Percentiles rank a stretch among this genome's conserved stretches.
Conservation (phyloP, 92 coral and sea anemone species). For the Virgularia gustaviana region DNA sequence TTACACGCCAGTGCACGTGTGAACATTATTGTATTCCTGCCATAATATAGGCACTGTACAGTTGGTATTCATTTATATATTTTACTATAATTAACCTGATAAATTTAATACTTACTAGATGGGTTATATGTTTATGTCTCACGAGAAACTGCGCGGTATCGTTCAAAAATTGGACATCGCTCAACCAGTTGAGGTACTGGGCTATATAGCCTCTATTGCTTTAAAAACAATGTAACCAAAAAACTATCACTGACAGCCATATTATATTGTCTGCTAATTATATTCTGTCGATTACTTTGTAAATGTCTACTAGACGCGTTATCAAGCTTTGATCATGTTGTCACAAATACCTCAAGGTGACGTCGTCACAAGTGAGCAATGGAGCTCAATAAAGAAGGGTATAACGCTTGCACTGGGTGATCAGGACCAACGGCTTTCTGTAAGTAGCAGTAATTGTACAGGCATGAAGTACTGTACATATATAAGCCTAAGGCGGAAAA, state of each 20-base stretch:
- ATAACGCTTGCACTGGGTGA: slow-evolving; percentile 83
- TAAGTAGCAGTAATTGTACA: no score
- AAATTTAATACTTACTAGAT: slow-evolving; percentile 56
- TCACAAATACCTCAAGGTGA: slow-evolving; percentile 93
- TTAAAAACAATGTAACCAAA: no score
- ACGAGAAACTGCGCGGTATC: slow-evolving; percentile 80
- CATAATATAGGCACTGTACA: no score
- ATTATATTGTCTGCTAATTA: no score
- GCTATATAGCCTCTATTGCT: no score
- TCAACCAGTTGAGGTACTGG: slow-evolving; percentile 72
- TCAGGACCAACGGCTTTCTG: slow-evolving; percentile 82
- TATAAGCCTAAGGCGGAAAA: not conserved
- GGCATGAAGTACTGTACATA: not conserved
- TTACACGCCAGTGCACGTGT: no score
- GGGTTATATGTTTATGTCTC: slow-evolving; percentile 95
- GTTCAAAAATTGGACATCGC: slow-evolving; percentile 80
- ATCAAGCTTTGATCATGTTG: slow-evolving; percentile 71
- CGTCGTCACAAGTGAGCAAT: slow-evolving; percentile 86
- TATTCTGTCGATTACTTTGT: not conserved
- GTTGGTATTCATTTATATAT: no score
- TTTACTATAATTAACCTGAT: no score
- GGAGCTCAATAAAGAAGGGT: slow-evolving; percentile 78
- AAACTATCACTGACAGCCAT: no score
- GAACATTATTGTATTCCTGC: no score
- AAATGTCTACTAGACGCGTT: slow-evolving; percentile 54